Evolutionary conservation across 92 coral and sea anemone genomes (phyloP), one percentile per base, ranked within the genome.

Genomic region (Bergia puertoricense): DNA sequence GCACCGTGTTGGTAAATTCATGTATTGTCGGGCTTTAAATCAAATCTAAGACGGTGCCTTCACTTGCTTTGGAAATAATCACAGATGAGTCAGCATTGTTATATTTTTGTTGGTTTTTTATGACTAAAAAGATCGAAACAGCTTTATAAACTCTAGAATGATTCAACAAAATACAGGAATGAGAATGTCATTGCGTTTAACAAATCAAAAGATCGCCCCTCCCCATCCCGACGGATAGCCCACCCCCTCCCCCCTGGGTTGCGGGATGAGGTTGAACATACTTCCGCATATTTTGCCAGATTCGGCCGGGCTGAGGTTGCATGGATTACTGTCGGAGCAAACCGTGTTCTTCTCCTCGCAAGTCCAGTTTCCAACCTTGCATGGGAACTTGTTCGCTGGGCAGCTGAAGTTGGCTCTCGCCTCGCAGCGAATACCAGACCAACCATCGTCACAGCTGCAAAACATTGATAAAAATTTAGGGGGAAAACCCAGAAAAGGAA

Each of bases 351-450:
- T 85, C 9, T 84, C 84, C 0, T 88, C 92, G 45, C 98, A 95
- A 91, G 88, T 88, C 96, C 95, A 93, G 88, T 86, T 67, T 18
- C 94, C 92, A 65, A 90, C 85, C 67, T 86, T 89, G 66, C 98
- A 95, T 11, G 68, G 88, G 40, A 90, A 76, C 45, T 42, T 67
- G 39, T 51, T 74, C 2, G 89, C 50, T 8, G 82, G 68, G 50
- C 98, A 95, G 7, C 89, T 40, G 81, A 94, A 95, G 56, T 89
- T 93, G 50, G 90, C 67, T 72, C 85, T 93, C 79, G 86, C 85
- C n/a, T 93, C 81, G 56, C 98, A 95, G 16, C 98, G 93, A 41
- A 90, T 88, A 0, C 93, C 92, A 44, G 81, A 76, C 94, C 94
- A 92, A 39, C 91, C 91, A 4, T 20, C 51, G 14, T 72, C 16